Evolutionary conservation across 2,797 vertebrate species (phyloP), one percentile per base, ranked within the genome.

Genomic region (Sebastes kiyomatsui): DNA sequence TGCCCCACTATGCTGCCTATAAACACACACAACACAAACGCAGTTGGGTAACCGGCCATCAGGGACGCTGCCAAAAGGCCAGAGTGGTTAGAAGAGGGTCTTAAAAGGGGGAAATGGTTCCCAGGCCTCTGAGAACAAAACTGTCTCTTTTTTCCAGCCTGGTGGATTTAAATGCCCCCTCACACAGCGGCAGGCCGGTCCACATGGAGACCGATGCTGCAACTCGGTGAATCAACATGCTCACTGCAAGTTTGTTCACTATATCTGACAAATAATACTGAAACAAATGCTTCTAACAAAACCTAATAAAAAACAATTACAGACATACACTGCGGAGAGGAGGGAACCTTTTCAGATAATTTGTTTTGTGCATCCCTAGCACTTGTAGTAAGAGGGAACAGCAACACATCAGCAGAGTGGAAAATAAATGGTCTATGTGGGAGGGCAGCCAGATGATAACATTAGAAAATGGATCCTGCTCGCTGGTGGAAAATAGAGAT

Each of bases 61-160:
- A 10, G 90, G 54, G 76, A 84, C 6, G 30, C 18, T 92, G 94
- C 93, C 94, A 94, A 90, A 84, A 90, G 86, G 75, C 70, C 86
- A 83, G 76, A 90, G 86, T 86, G 86, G 83, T 79, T 92, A 78
- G 83, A 87, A 79, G 78, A 83, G 76, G 67, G 87, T 87, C 83
- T 88, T 70, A 73, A 83, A 78, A 74, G 80, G 72, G 79, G 71
- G 76, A 58, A 66, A 67, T 7, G 42, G 87, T 95, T 95, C 95
- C 94, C 95, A 95, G 91, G 92, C 82, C 77, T 88, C 81, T 49
- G 64, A 90, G 88, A 92, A 92, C 88, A 93, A 92, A 87, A 90
- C 83, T 42, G 82, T 71, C 79, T 73, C 75, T 83, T 75, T 87
- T 88, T 75, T 60, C 72, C 81, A 85, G 79, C 55, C 35, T 62